These are phyloP conservation scores for Cistogaster globosa DNA, from an alignment of 2,888 invertebrate species.

Conservation along the genomic window DNA sequence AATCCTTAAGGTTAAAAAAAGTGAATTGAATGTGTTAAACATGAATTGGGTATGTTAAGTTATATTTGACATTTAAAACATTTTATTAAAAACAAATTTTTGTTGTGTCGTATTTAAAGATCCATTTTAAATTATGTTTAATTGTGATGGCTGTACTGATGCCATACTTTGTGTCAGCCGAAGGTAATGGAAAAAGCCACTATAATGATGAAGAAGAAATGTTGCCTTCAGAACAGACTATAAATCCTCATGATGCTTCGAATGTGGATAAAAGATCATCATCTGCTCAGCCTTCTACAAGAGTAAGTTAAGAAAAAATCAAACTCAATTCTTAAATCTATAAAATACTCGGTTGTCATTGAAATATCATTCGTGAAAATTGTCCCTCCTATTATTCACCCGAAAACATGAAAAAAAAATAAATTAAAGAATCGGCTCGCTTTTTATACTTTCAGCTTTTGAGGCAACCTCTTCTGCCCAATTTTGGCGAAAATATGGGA, in stretches of 20 bases:
- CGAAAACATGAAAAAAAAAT: too few relatives aligned
- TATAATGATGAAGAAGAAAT: slow-evolving; percentile 23
- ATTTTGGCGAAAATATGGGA: slow-evolving; percentile 33
- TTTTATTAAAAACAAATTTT: neutral
- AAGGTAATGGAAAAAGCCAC: neutral
- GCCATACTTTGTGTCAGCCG: neutral
- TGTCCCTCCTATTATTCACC: too few relatives aligned
- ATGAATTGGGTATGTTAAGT: slow-evolving; percentile 64
- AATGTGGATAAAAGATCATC: neutral
- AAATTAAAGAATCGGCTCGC: too few relatives aligned
- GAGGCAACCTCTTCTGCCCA: slow-evolving; percentile 72
- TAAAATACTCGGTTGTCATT: too few relatives aligned
- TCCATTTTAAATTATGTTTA: slow-evolving; percentile 51
- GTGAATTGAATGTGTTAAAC: neutral
- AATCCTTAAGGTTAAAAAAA: neutral
- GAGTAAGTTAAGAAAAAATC: slow-evolving; percentile 21
- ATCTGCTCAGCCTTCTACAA: slow-evolving; percentile 1
- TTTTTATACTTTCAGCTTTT: slow-evolving; percentile 72
- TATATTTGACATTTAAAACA: neutral
- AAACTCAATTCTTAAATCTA: too few relatives aligned
- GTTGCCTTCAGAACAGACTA: slow-evolving; percentile 8
- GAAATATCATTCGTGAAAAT: too few relatives aligned
- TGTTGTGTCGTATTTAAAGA: slow-evolving; percentile 29
- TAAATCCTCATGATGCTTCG: neutral
- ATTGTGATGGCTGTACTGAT: slow-evolving; percentile 39